Evolutionary conservation across 2,797 vertebrate species (phyloP), one percentile per base, ranked within the genome.

Genomic region (Onychomys leucogaster): DNA sequence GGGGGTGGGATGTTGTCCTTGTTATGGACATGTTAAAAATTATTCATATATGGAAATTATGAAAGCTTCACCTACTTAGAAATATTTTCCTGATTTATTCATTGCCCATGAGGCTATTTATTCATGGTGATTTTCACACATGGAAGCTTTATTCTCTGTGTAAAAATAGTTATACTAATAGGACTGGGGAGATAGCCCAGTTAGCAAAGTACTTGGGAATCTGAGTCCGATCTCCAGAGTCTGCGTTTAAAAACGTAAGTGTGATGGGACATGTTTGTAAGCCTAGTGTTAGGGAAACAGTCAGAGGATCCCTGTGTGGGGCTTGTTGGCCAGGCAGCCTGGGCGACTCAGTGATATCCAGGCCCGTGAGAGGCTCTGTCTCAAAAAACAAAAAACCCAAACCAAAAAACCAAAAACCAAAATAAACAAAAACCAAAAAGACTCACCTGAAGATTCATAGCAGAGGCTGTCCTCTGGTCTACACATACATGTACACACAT

Each of bases 81-180:
- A 49, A 59, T 93, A 83, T 57, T 90, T 63, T 92, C 65, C 23
- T 11, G 84, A 57, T 63, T 88, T 61, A 16, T 63, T 65, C 11
- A 75, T 95, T 93, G 34, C 55, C 11, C 94, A 6, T 73, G 55
- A 95, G 73, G 71, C 10, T 59, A 49, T 78, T 86, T 59, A 43
- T 78, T 86, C 19, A 25, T 76, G 59, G 34, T 81, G 80, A 49
- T 76, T 85, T 97, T 94, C 65, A 88, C 69, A 41, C 86, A 52
- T 86, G 27, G 10, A 89, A 84, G 19, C 88, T 52, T 76, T 81
- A 52, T 11, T 59, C 16, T 11, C 69, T 88, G 88, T 76, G 7
- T 34, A 81, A 57, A 78, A 43, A 46, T n/a, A 46, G 5, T 46
- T 59, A 14, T 37, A 89, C 6, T 75, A 32, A 43, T 46, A 25